Base-by-base conservation (phyloP, 2,888 invertebrate species). In the Lydus trimaculatus region DNA sequence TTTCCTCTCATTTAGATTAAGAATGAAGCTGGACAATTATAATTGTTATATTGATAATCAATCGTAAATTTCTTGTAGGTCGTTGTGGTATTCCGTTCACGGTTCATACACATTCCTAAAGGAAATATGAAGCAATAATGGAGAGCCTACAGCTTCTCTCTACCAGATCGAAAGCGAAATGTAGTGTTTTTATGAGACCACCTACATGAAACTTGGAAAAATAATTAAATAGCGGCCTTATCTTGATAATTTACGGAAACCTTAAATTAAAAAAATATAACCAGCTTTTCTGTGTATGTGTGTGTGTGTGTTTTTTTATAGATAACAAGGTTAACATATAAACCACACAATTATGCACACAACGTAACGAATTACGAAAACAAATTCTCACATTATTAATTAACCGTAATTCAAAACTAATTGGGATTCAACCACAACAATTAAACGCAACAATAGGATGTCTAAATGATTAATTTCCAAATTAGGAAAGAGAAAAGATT, bases 51-150 rank as follows among this genome's bases (percentile, higher is more conserved):
- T n/a, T 15, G 39, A n/a, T 15, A 43, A 43, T 43, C 17, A 43
- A 43, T 43, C 43, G 2, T 17, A 17, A 7, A 28, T 4, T 4
- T 31, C 4, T 61, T 66, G 66, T 63, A 58, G 52, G 75, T 75
- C 73, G 77, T 79, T 82, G 82, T 78, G 81, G 79, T 79, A 83
- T 83, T 81, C 82, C 80, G 75, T 75, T n/a, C 82, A 82, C 81
- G 82, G 78, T 75, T 76, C 78, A 75, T 79, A 79, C 75, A 75
- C 82, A 82, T 83, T 83, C 82, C 81, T 76, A 72, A 72, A 80
- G 79, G 80, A 83, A 80, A 83, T 84, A 84, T 82, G 82, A 82
- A 78, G 84, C 82, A 83, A 83, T 84, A 84, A 84, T 84, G 83
- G 83, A 83, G 81, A 81, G 79, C 80, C 79, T 77, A 77, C 78